Conservation (phyloP, 1,140 invertebrate species). For the Magallana angulata region DNA sequence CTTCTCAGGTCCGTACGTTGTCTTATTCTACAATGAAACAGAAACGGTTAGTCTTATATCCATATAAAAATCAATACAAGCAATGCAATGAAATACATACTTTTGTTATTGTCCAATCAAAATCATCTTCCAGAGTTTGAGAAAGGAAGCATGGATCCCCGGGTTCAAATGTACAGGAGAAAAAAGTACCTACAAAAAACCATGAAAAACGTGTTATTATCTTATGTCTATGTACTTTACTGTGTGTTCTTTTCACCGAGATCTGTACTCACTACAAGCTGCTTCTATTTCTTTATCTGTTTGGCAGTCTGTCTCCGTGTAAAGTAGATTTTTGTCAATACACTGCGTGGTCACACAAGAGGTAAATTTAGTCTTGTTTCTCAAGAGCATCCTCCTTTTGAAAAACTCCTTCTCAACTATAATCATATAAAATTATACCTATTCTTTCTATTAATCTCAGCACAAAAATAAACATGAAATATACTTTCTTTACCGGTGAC, state of each 20-base stretch:
- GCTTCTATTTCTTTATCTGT: not conserved
- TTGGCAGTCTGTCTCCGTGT: not conserved
- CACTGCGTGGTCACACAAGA: not conserved
- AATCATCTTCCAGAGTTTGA: not conserved
- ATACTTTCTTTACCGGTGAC: not conserved
- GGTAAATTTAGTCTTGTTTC: not conserved
- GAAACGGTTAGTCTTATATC: not conserved
- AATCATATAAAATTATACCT: not conserved
- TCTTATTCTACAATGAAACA: not conserved
- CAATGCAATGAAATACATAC: not conserved
- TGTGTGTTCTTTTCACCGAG: not conserved
- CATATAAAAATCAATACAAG: not conserved
- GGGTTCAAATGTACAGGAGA: conserved; percentile 2
- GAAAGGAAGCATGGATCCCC: not conserved
- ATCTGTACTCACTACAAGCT: not conserved
- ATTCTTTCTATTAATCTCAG: not conserved
- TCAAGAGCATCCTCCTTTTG: not conserved
- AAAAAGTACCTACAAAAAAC: not conserved
- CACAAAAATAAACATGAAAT: not conserved
- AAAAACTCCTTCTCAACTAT: not conserved
- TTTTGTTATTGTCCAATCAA: not conserved
- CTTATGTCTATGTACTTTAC: not conserved
- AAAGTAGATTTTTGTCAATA: not conserved
- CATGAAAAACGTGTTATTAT: not conserved
- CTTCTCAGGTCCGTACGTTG: not conserved